Evolutionary conservation across 2,113 vertebrate species (phyloP), one percentile per base, ranked within the genome.

Genomic region (Todiramphus saurophagus): DNA sequence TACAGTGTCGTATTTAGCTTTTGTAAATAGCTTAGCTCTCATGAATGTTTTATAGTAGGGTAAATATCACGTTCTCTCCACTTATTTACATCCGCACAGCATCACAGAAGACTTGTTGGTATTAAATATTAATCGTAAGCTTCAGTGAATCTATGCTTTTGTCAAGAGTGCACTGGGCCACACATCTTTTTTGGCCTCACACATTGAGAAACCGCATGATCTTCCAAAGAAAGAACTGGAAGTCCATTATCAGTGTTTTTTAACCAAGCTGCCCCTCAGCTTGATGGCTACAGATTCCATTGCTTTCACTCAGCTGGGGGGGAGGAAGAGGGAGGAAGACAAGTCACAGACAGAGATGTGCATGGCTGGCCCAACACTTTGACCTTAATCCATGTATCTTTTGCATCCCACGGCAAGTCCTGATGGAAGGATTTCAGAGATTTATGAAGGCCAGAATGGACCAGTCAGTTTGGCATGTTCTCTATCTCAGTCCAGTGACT

Each of bases 31-130:
- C 97, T 96, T 97, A 96, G 96, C 88, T 88, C 97, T 98, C 98
- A 98, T 98, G 87, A 98, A 98, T 98, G 96, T 98, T 98, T 98
- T 97, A 98, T 97, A 56, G 96, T 94, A 97, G 96, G 97, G 97
- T 98, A 98, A 98, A 98, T 98, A 98, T 98, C 98, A 98, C 98
- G 78, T 98, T 98, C 97, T 97, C 97, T 98, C 98, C 97, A 98
- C 98, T 98, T 98, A 98, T 98, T 98, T 98, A 98, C 98, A 98
- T 98, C 98, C 98, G 92, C 94, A 96, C 90, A 94, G 94, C 95
- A 98, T 98, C 98, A 96, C 97, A 95, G 98, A 98, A 98, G 98
- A 96, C 98, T 98, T 97, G 97, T 97, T 96, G 93, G 75, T 97
- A 98, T 98, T 93, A 98, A 98, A 98, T 98, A 98, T 98, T 98